These are phyloP conservation scores for Pasiphila rectangulata DNA, from an alignment of 2,888 invertebrate species.

Conservation along the genomic window DNA sequence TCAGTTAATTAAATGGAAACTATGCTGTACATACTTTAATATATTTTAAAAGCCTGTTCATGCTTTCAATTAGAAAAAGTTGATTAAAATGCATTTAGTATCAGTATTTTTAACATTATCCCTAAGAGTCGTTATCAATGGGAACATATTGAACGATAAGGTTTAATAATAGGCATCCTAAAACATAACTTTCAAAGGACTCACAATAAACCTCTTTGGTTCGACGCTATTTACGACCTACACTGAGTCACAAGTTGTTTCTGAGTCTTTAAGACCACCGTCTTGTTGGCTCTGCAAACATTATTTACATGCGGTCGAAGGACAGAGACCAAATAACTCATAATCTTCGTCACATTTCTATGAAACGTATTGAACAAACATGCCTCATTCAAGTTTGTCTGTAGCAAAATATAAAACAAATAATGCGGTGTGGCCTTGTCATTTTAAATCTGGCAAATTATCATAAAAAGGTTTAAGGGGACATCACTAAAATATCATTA, in stretches of 20 bases:
- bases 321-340: slow-evolving; percentile 18
- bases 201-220: slow-evolving; percentile 19
- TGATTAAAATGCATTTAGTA: no score
- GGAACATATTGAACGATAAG: slow-evolving; percentile 2
- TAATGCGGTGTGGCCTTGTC: no score
- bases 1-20: no score
- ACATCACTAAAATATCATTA: no score
- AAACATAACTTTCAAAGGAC: slow-evolving; percentile 27
- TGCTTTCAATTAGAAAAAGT: no score
- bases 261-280: slow-evolving; percentile 22
- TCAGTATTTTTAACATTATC: no score
- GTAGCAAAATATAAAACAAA: not conserved
- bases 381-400: slow-evolving; percentile 2
- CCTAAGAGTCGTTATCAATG: no score
- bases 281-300: slow-evolving; percentile 44
- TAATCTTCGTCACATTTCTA: slow-evolving; percentile 23
- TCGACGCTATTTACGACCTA: slow-evolving; percentile 6
- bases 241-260: slow-evolving; percentile 25
- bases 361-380: slow-evolving; percentile 13
- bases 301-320: slow-evolving; percentile 30
- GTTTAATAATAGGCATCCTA: not conserved
- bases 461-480: no score
- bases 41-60: no score
- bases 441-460: no score
- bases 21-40: no score